Conservation (phyloP, 2,797 vertebrate genomes). For the Antrozous pallidus region DNA sequence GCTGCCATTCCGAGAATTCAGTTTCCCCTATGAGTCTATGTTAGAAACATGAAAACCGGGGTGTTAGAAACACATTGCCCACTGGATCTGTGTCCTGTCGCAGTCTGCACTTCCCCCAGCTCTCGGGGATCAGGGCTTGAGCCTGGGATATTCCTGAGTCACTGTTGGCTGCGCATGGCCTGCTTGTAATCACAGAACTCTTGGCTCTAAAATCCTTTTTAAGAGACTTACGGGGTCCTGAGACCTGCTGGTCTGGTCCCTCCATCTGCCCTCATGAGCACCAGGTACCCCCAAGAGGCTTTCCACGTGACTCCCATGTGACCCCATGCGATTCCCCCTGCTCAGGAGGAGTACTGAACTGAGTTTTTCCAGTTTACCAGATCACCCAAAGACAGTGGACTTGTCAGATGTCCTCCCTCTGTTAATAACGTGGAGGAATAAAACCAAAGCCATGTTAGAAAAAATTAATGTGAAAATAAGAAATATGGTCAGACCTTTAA, state of each 20-base stretch:
- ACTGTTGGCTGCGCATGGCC: accelerated
- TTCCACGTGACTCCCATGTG: background rate
- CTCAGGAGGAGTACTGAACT: background rate
- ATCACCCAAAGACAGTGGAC: background rate
- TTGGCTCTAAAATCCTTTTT: background rate
- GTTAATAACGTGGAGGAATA: background rate
- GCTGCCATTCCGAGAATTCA: background rate
- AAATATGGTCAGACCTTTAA: background rate
- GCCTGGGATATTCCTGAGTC: background rate
- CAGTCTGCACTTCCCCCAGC: background rate
- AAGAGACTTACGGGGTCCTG: background rate
- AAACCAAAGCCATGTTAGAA: background rate
- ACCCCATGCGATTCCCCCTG: background rate
- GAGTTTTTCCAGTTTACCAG: background rate
- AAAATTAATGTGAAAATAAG: background rate
- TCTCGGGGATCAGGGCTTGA: accelerated
- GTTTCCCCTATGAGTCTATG: background rate
- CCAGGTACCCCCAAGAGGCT: background rate
- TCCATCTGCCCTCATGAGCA: background rate
- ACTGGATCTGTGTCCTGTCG: background rate
- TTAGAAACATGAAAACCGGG: background rate
- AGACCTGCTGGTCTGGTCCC: background rate
- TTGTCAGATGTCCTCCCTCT: background rate
- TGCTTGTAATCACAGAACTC: background rate
- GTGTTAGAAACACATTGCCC: background rate